Base-by-base conservation (phyloP, 2,888 invertebrate genomes). In the Horisme vitalbata region DNA sequence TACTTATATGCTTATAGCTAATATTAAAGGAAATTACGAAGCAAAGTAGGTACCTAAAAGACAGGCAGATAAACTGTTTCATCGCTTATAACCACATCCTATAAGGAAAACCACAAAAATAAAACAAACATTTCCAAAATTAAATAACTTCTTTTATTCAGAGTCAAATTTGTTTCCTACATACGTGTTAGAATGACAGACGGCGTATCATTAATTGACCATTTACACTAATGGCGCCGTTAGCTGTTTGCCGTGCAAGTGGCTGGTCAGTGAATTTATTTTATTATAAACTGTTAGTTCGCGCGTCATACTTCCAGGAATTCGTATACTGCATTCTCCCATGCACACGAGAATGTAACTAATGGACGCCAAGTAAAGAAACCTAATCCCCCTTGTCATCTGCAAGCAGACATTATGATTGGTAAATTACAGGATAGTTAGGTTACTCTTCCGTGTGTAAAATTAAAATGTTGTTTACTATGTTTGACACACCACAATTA, bases 121-220 rank as follows among this genome's bases (percentile, higher is more conserved):
- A 61, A 89, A 89, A 88, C 87, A 68, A 80, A 66, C 65, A 68
- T 52, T 72, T 89, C 86, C 86, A 88, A 89, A 89, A 89, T 88
- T 88, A 88, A 89, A 89, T 88, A 88, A 87, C 85, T 87, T 89
- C 85, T 87, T 89, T 89, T 88, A 89, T 87, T 87, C 86, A 88
- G 84, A 88, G 85, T 88, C 87, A 87, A 88, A 86, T 88, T 88
- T 87, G 83, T 86, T 87, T 83, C 78, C 89, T 89, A 89, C 88
- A 85, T 86, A 83, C 78, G 85, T 88, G 89, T 89, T 88, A 89
- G 84, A 86, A 85, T 76, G 81, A 78, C 73, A 73, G 81, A 83
- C 85, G 84, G 78, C 67, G 81, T 77, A 80, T 79, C 84, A 85
- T 84, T 81, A 85, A 83, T 84, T 78, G 84, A 83, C 85, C 83